A percentile compares a stretch with the other conserved stretches of the same genome.
These are phyloP conservation scores for honey bee (Apis mellifera) DNA, from an alignment of 1,140 invertebrate species.

Conservation along the genomic window DNA sequence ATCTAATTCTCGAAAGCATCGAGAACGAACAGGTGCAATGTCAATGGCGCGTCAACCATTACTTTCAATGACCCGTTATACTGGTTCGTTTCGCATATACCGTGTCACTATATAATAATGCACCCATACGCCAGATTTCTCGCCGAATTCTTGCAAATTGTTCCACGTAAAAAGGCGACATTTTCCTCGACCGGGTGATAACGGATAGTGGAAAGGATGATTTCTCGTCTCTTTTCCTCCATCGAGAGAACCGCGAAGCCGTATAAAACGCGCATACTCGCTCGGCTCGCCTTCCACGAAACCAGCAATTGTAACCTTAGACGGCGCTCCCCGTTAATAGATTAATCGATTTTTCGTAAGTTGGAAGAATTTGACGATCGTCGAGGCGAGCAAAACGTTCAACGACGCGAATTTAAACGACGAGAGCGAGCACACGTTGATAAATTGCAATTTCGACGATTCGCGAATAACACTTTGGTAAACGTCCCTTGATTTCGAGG, in stretches of 20 bases:
- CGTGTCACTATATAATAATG: not conserved
- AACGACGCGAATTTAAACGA: not conserved
- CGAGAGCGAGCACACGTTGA: no score
- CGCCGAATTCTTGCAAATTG: not conserved
- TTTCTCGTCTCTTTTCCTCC: not conserved
- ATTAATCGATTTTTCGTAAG: slow-evolving; percentile 26
- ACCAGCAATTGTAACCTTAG: slow-evolving; percentile 1
- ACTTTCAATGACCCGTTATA: slow-evolving; percentile 33
- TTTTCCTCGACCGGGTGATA: not conserved
- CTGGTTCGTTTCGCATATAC: slow-evolving; percentile 3
- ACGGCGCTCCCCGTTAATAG: not conserved
- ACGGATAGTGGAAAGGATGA: not conserved
- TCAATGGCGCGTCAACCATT: slow-evolving; percentile 16
- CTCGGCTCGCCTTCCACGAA: not conserved
- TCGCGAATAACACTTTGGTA: no score
- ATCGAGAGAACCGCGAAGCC: slow-evolving; percentile 13
- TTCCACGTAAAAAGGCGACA: not conserved
- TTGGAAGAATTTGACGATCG: not conserved
- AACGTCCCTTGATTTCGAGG: no score
- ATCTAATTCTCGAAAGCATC: not conserved
- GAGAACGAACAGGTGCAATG: not conserved
- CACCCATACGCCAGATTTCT: not conserved
- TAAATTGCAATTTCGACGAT: no score
- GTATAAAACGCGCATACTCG: not conserved
- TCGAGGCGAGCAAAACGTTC: not conserved